Evolutionary conservation across 2,888 invertebrate species (phyloP).

Genomic region (Caenorhabditis macrosperma): DNA sequence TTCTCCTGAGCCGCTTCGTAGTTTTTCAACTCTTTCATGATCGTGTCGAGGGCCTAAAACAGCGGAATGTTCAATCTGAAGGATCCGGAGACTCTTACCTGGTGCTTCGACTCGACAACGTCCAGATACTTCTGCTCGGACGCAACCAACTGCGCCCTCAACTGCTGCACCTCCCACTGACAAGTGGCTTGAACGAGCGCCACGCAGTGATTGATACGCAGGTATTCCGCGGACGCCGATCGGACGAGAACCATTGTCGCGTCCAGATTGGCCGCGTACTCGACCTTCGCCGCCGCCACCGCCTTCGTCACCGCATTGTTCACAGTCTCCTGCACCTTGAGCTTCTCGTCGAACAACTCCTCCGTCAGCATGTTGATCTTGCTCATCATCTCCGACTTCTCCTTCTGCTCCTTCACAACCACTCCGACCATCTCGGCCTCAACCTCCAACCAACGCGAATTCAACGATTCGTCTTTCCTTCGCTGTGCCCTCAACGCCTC

Average conservation of each 20-base stretch:
- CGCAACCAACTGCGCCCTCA: background rate
- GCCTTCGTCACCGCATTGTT: background rate
- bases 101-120: background rate
- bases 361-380: background rate
- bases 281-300: background rate
- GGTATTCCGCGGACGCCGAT: background rate
- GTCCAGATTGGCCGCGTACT: background rate
- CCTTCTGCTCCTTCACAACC: background rate
- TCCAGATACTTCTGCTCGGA: background rate
- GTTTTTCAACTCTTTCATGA: background rate
- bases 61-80: background rate
- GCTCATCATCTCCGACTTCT: background rate
- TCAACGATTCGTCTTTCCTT: no score
- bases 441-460: no score
- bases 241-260: background rate
- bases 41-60: background rate
- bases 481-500: no score
- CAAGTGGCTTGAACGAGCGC: background rate
- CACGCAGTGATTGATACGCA: background rate
- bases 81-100: background rate
- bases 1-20: background rate
- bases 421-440: background rate
- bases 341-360: background rate
- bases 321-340: background rate
- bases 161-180: background rate